A percentile compares a stretch with the other conserved stretches of the same genome.
Conservation (phyloP, 2,113 vertebrate species). For the Centropus bengalensis region DNA sequence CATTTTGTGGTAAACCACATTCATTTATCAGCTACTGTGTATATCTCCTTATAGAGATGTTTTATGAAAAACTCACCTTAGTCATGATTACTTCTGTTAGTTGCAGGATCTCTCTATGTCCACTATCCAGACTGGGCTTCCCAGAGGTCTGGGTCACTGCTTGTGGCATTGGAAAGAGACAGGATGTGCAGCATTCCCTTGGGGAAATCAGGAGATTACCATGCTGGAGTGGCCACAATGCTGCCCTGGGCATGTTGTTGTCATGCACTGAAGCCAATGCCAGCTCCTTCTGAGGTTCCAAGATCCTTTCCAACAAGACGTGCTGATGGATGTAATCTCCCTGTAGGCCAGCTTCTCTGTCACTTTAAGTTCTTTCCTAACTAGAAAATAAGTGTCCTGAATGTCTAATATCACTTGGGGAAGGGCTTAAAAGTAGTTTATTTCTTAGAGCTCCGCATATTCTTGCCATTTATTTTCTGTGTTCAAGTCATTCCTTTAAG, state of each 20-base stretch:
- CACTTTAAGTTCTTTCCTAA: background rate
- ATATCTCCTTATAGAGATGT: background rate
- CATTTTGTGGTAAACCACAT: constrained; percentile 50
- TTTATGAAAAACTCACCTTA: background rate
- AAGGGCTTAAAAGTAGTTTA: background rate
- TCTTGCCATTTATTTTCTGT: background rate
- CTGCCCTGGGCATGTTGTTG: background rate
- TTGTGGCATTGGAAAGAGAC: background rate
- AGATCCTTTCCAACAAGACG: background rate
- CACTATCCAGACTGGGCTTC: background rate
- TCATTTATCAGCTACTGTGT: constrained; percentile 49
- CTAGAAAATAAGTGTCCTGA: background rate
- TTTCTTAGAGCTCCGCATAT: background rate
- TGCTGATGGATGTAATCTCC: background rate
- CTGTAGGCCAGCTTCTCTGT: background rate
- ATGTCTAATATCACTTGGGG: background rate
- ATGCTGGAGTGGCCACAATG: background rate
- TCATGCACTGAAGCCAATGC: background rate
- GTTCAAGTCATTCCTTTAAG: background rate
- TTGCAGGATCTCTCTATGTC: background rate
- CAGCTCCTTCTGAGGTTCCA: background rate
- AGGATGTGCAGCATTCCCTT: background rate
- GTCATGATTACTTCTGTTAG: background rate
- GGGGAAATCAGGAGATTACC: background rate
- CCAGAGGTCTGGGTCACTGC: background rate